Conservation (phyloP, 2,888 invertebrate species). For the Caenorhabditis drosophilae region DNA sequence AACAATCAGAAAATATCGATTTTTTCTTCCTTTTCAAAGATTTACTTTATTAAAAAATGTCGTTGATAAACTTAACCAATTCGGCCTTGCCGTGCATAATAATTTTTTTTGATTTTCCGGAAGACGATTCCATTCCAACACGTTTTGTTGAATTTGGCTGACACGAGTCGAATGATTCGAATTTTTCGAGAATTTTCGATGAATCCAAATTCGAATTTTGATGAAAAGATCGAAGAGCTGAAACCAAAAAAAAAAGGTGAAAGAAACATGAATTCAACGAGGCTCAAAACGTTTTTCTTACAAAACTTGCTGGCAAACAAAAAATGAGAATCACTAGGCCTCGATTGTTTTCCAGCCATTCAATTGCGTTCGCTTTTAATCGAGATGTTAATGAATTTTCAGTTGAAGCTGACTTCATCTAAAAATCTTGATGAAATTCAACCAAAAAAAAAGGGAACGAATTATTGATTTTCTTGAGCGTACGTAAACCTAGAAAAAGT, state of each 20-base stretch:
- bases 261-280: not conserved
- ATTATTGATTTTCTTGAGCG: too few relatives aligned
- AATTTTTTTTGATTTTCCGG: conserved; percentile 73
- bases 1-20: too few relatives aligned
- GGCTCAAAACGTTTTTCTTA: too few relatives aligned
- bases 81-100: conserved; percentile 77
- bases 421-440: too few relatives aligned
- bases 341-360: conserved; percentile 64
- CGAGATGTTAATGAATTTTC: too few relatives aligned
- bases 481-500: too few relatives aligned
- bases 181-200: conserved; percentile 43
- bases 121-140: conserved; percentile 67
- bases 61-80: conserved; percentile 78
- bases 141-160: conserved; percentile 42
- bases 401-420: too few relatives aligned
- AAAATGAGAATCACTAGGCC: conserved; percentile 75
- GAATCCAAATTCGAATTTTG: conserved; percentile 50
- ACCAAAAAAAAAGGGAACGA: too few relatives aligned
- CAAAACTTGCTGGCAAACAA: conserved; percentile 77
- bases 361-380: conserved; percentile 40
- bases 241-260: conserved; percentile 4
- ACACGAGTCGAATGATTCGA: conserved; percentile 62
- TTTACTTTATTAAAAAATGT: conserved; percentile 76
- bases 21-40: too few relatives aligned
- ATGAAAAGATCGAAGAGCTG: conserved; percentile 62